Percentiles rank a stretch among this genome's conserved stretches.
Conservation (phyloP, 2,113 vertebrate genomes). For the Donacobius atricapilla region DNA sequence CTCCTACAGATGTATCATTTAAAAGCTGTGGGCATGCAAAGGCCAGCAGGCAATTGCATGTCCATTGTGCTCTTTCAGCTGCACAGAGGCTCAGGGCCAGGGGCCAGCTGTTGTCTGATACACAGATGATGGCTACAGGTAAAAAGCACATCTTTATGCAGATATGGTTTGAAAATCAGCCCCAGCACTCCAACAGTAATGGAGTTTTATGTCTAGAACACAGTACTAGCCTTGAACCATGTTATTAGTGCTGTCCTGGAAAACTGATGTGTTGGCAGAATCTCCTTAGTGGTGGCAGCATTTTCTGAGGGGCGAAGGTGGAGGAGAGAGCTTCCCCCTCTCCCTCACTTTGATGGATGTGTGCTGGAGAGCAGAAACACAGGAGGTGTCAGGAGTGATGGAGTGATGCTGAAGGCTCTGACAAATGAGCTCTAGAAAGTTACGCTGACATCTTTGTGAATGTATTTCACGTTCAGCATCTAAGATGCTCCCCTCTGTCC, state of each 20-base stretch:
- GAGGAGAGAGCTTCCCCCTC: background rate
- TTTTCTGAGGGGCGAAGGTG: background rate
- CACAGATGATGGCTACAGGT: background rate
- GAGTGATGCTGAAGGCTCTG: constrained; percentile 2
- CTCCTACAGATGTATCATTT: accelerated
- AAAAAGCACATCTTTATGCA: background rate
- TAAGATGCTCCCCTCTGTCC: background rate
- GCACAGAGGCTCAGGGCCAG: background rate
- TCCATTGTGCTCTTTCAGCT: background rate
- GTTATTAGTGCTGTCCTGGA: background rate
- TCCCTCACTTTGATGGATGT: background rate
- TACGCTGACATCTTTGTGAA: background rate
- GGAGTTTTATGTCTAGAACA: background rate
- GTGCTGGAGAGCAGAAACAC: background rate
- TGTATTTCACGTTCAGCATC: background rate
- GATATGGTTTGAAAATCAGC: background rate
- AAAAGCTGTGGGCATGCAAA: background rate
- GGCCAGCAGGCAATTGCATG: background rate
- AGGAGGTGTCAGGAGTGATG: constrained; percentile 16
- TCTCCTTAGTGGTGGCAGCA: background rate
- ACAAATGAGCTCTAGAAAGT: constrained; percentile 17
- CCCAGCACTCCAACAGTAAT: background rate
- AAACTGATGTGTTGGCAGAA: constrained; percentile 15
- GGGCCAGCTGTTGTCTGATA: background rate
- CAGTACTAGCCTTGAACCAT: background rate